Evolutionary conservation across 2,888 invertebrate species (phyloP).

Genomic region (Dryocosmus kuriphilus): DNA sequence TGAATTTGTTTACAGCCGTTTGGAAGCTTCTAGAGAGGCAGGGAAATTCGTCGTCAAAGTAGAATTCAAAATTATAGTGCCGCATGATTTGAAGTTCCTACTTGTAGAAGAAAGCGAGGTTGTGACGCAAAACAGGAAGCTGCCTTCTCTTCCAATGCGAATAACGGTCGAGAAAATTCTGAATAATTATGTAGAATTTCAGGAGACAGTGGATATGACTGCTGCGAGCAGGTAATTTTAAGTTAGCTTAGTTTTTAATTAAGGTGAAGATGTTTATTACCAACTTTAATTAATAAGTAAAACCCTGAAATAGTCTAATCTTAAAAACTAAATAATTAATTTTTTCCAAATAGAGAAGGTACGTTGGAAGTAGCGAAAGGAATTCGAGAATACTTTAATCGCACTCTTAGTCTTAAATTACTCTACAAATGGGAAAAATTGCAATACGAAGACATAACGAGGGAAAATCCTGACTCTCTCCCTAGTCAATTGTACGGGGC

Average conservation of each 20-base stretch:
- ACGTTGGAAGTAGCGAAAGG: slow-evolving; percentile 78
- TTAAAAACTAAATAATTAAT: slow-evolving; percentile 21
- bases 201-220: slow-evolving; percentile 87
- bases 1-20: no score
- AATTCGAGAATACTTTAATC: slow-evolving; percentile 97
- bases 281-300: slow-evolving; percentile 5
- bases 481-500: no score
- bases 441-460: slow-evolving; percentile 91
- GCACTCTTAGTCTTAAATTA: slow-evolving; percentile 93
- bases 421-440: no score
- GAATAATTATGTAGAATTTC: no score
- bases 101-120: no score
- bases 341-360: slow-evolving; percentile 65
- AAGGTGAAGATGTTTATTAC: no score
- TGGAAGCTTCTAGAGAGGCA: slow-evolving; percentile 69
- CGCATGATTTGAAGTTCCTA: no score
- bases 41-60: slow-evolving; percentile 71
- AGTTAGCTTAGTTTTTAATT: slow-evolving; percentile 38
- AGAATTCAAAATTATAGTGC: no score
- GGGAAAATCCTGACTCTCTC: no score
- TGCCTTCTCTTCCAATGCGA: no score
- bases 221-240: slow-evolving; percentile 81
- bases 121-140: no score
- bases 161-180: no score
- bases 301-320: not conserved